Conservation (phyloP, 2,888 invertebrate genomes). For the Tortrix viridana region DNA sequence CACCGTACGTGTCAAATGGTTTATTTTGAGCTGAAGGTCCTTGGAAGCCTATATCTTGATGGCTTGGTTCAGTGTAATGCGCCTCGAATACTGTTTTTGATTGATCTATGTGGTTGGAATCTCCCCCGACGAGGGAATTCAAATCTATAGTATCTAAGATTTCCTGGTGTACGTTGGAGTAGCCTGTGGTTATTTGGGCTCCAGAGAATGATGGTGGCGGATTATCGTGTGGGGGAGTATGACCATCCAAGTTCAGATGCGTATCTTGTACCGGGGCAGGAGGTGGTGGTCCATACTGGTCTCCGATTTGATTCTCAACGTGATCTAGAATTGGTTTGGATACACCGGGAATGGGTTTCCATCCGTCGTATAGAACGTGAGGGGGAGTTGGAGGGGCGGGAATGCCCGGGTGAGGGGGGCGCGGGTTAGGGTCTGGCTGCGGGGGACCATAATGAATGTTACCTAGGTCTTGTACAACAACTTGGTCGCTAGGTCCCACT, state of each 20-base stretch:
- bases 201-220: conserved; percentile 54
- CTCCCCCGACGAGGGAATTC: conserved; percentile 73
- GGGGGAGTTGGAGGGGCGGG: conserved; percentile 90
- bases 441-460: conserved; percentile 83
- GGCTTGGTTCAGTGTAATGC: conserved; percentile 70
- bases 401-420: conserved; percentile 87
- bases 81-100: conserved; percentile 80
- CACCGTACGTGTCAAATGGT: conserved; percentile 66
- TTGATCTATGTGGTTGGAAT: conserved; percentile 77
- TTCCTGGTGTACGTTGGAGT: conserved; percentile 77
- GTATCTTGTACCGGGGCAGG: conserved; percentile 62
- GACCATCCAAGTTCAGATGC: conserved; percentile 60
- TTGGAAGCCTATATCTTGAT: conserved; percentile 18
- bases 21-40: conserved; percentile 45
- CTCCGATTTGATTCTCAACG: conserved; percentile 51
- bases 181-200: conserved; percentile 69
- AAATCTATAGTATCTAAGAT: conserved; percentile 71
- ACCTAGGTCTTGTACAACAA: conserved; percentile 66
- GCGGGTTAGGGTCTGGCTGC: conserved; percentile 83
- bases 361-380: conserved; percentile 91
- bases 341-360: conserved; percentile 92
- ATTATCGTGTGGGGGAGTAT: conserved; percentile 49
- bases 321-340: conserved; percentile 70
- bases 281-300: conserved; percentile 69
- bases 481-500: conserved; percentile 68